phyloP scores from a whole-genome alignment of 2,797 vertebrate species.

The Oceanodroma leucorhoa region DNA sequence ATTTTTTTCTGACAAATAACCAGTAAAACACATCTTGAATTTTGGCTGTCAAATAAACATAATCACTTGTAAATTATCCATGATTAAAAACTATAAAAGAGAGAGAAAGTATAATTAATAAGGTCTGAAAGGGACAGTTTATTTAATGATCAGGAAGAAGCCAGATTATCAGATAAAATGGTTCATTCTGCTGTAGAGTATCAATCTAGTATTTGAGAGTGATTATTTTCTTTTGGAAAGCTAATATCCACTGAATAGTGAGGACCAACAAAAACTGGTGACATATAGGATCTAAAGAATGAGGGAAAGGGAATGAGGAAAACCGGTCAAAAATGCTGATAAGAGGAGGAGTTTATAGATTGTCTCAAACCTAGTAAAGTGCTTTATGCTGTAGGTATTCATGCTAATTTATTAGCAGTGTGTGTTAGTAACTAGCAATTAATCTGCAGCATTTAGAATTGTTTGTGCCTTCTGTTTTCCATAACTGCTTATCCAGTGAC shows the following conservation, averaged over 20 bases:
- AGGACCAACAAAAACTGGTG: not conserved
- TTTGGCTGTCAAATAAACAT: not conserved
- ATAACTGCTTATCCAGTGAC: not conserved
- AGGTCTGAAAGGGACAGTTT: not conserved
- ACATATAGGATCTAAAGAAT: not conserved
- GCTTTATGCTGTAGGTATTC: not conserved
- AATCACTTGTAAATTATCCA: not conserved
- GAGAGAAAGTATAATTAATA: not conserved
- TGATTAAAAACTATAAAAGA: not conserved
- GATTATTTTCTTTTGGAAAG: not conserved
- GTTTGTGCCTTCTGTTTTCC: not conserved
- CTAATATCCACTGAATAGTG: not conserved
- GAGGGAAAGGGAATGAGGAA: not conserved
- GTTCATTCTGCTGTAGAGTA: not conserved
- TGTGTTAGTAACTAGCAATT: not conserved
- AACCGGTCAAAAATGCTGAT: not conserved
- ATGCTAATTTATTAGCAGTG: not conserved
- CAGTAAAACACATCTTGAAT: not conserved
- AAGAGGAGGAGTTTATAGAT: not conserved
- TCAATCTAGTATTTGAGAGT: not conserved
- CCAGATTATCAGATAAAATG: not conserved
- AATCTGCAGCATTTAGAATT: not conserved
- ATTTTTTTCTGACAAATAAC: not conserved
- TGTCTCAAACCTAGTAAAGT: not conserved
- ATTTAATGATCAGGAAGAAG: not conserved